Base-by-base conservation (phyloP, 2,797 vertebrate genomes). In the Myotis daubentonii region DNA sequence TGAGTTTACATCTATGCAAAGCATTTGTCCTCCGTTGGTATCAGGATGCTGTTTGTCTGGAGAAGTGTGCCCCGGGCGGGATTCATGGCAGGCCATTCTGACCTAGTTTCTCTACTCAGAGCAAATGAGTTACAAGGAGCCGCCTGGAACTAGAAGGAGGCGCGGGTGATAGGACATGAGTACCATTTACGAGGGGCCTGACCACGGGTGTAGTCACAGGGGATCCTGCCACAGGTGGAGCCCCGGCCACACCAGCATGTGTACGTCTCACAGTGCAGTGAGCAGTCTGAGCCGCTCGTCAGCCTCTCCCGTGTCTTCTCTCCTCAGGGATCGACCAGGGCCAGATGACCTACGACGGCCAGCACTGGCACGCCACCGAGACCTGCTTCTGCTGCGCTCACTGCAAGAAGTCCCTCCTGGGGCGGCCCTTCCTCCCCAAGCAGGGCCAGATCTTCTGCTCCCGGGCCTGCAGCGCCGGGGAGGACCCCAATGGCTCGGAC, bases 391-490 rank as follows among this genome's bases (percentile, higher is more conserved):
- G 99, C 98, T 99, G 99, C 0, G 99, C 99, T 1, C 99, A 99
- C 96, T 99, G 99, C 97, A 99, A 99, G 98, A 99, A 99, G 76
- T 99, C 99, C 2, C 98, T 99, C 57, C 98, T 99, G 76, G 99
- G 99, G 16, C 99, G 99, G 30, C 99, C 99, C 0, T 99, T 99
- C 97, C 98, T 99, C 89, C 99, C 99, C 36, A 99, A 99, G 96
- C 99, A 99, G 97, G 99, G 99, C 38, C 99, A 99, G 97, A 99
- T 99, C 96, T 99, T 99, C 98, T 99, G 99, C 97, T 99, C 99
- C 0, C 99, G 99, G 62, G 99, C 99, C 30, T 99, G 99, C 98
- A 99, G 99, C 17, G 97, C 99, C 0, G 99, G 99, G 0, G 99
- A 99, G 4, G 99, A 99, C 93, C 99, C 99, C 88, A 99, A 99